Conservation (phyloP, 2,888 invertebrate genomes). For the Pterobdella sp. region DNA sequence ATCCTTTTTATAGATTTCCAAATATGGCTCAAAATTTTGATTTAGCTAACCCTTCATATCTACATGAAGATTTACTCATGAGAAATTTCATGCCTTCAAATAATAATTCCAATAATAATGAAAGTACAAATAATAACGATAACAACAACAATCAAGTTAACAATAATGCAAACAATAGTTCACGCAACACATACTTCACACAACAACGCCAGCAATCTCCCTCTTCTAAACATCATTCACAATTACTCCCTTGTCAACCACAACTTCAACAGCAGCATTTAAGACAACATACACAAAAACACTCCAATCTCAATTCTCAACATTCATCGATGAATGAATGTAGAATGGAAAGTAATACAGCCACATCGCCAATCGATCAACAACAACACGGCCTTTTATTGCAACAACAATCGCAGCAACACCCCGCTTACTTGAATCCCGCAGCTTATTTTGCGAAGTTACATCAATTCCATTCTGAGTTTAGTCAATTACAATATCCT, state of each 20-base stretch:
- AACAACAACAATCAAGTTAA: background rate
- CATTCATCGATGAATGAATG: background rate
- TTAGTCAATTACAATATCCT: constrained; percentile 20
- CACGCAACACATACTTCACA: background rate
- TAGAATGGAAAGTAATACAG: background rate
- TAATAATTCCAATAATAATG: no score
- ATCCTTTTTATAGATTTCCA: constrained; percentile 10
- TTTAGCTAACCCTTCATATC: background rate
- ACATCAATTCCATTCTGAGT: constrained; percentile 22
- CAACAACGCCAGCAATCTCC: background rate
- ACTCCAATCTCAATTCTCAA: background rate
- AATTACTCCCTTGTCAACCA: background rate
- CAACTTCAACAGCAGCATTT: constrained; percentile 14
- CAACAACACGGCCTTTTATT: constrained; percentile 21
- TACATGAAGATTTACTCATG: background rate
- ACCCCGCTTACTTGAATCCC: constrained; percentile 25
- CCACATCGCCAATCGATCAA: background rate
- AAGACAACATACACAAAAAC: background rate
- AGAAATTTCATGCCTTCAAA: background rate
- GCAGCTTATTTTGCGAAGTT: constrained; percentile 26
- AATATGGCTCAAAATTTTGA: constrained; percentile 10
- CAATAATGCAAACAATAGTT: background rate
- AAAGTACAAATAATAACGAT: no score
- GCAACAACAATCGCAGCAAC: constrained; percentile 22
- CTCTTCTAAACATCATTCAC: background rate